Evolutionary conservation across 2,888 invertebrate genomes (phyloP), one percentile per base, ranked within the genome.

Genomic region (Dryocosmus kuriphilus): DNA sequence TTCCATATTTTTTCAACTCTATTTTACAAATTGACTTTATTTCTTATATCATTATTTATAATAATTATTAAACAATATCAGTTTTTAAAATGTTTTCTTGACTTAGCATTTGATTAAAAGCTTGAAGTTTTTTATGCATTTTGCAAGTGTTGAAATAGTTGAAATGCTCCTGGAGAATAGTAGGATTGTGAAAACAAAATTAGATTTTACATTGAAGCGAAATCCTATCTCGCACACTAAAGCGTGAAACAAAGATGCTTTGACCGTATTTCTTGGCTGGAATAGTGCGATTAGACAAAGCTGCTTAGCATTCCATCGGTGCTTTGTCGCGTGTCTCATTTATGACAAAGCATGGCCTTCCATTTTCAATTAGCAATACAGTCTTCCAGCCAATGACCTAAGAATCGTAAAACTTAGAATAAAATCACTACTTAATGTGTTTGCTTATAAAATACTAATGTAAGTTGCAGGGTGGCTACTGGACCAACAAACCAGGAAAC

Each of bases 231-330:
- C 46, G 51, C 46, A 71, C 27, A 51, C 19, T 30, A n/a, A 71
- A 46, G n/a, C n/a, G 8, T 30, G n/a, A 71, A 71, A 71, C 71
- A 71, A 51, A 51, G 71, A 46, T 71, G 46, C 30, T 71, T 71
- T 71, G 19, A 51, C n/a, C 71, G 51, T 71, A 71, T 71, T 71
- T 51, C 51, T 71, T 71, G 71, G 51, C 71, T 30, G 46, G 30
- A 51, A 67, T 51, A 71, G 71, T 71, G 51, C 71, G 46, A 71
- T 71, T 71, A 71, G 71, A 71, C 71, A 71, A 71, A 71, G 71
- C 71, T 71, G 71, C 51, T 71, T 71, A 71, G 46, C 46, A 71
- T 71, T 71, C 71, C 71, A 46, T 71, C 30, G 46, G 71, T 51
- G 71, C 71, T 71, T 71, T 71, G 71, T 71, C 71, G 71, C 30